Evolutionary conservation across 2,888 invertebrate genomes (phyloP).

Genomic region (Sminthurides aquaticus): DNA sequence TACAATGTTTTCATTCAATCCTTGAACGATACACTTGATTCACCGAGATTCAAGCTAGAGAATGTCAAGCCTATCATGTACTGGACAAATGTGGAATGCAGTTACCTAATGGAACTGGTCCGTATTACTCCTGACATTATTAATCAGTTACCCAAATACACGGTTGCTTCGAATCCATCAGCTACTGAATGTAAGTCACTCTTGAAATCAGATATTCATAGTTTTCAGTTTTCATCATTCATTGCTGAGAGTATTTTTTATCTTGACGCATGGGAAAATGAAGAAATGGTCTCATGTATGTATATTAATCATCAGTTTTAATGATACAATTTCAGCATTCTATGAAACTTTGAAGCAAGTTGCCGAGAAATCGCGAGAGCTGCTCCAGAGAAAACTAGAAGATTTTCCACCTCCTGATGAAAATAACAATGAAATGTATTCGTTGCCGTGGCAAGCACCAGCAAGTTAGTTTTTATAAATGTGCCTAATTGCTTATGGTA

Average conservation of each 20-base stretch:
- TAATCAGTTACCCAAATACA: not conserved
- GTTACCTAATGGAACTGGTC: slow-evolving; percentile 11
- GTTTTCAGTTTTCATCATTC: not conserved
- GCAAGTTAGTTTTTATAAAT: too few relatives aligned
- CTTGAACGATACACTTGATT: slow-evolving; percentile 6
- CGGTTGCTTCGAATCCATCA: slow-evolving; percentile 8
- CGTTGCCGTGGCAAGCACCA: slow-evolving; percentile 15
- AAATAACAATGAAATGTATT: not conserved
- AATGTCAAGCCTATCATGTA: slow-evolving; percentile 9
- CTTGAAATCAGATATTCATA: not conserved
- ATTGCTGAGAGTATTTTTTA: not conserved
- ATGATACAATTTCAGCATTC: slow-evolving; percentile 8
- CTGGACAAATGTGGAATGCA: slow-evolving; percentile 19
- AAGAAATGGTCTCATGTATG: too few relatives aligned
- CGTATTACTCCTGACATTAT: slow-evolving; percentile 5
- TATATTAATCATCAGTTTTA: too few relatives aligned
- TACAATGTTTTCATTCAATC: slow-evolving; percentile 10
- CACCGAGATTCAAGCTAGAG: slow-evolving; percentile 6
- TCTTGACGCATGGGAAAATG: too few relatives aligned
- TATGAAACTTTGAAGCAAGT: slow-evolving; percentile 5
- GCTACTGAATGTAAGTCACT: slow-evolving; percentile 9
- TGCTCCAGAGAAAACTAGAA: not conserved
- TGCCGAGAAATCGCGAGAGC: not conserved
- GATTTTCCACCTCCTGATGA: not conserved
- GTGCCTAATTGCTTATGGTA: too few relatives aligned